Percentiles rank a stretch among this genome's conserved stretches.
Evolutionary conservation across 2,113 vertebrate genomes (phyloP).

Genomic region (Pluvialis apricaria): DNA sequence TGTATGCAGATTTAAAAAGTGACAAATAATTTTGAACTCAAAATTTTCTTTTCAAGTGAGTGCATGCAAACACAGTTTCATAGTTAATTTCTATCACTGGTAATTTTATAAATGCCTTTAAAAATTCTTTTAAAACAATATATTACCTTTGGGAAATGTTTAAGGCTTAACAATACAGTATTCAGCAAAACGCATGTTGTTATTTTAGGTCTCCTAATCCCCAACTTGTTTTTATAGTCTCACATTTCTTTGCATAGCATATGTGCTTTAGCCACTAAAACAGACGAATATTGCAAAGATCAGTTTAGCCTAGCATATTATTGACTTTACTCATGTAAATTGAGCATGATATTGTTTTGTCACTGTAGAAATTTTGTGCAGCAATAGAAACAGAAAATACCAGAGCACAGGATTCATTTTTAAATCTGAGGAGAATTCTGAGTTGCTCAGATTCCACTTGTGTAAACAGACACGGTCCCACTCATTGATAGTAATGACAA

Average conservation of each 20-base stretch:
- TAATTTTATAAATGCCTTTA: neutral
- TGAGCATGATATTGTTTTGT: neutral
- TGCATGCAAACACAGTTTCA: neutral
- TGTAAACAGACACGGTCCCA: neutral
- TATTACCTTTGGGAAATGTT: neutral
- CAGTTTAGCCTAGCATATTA: neutral
- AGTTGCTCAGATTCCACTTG: neutral
- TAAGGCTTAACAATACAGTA: neutral
- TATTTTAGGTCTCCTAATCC: neutral
- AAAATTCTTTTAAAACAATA: neutral
- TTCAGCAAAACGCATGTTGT: neutral
- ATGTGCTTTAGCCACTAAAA: conserved; percentile 5
- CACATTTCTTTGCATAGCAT: neutral
- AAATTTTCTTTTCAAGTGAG: neutral
- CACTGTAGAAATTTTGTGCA: neutral
- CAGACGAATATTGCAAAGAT: conserved; percentile 7
- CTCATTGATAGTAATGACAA: neutral
- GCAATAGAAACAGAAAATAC: neutral
- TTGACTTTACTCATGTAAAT: conserved; percentile 15
- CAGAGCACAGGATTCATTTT: neutral
- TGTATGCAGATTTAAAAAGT: neutral
- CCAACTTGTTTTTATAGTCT: neutral
- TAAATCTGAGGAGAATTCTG: neutral
- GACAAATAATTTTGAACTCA: neutral
- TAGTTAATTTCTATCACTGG: neutral